These are phyloP conservation scores for Hesperophylax magnus DNA, from an alignment of 1,140 invertebrate genomes.

Conservation along the genomic window DNA sequence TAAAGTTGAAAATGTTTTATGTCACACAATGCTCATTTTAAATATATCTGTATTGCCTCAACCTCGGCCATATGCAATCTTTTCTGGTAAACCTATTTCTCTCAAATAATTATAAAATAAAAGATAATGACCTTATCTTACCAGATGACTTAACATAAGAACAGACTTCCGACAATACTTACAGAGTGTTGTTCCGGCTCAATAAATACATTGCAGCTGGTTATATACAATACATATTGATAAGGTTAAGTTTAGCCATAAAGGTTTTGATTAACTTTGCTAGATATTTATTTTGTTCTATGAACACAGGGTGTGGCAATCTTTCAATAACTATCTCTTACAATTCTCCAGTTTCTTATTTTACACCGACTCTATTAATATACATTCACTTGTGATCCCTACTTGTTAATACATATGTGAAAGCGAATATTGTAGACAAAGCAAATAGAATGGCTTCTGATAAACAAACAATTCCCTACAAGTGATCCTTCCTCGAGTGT, in stretches of 20 bases:
- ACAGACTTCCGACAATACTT: neutral
- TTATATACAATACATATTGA: constrained; percentile 23
- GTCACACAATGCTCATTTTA: constrained; percentile 34
- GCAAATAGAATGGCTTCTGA: constrained; percentile 48
- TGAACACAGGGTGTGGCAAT: constrained; percentile 59
- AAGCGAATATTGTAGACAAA: constrained; percentile 53
- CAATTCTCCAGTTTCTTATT: constrained; percentile 55
- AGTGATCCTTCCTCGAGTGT: constrained; percentile 28
- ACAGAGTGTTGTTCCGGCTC: constrained; percentile 19
- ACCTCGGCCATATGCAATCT: neutral
- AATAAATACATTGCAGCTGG: constrained; percentile 21
- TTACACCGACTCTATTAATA: constrained; percentile 50
- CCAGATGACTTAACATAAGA: constrained; percentile 1
- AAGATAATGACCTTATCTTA: neutral
- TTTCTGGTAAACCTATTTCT: constrained; percentile 4
- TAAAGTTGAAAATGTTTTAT: constrained; percentile 18
- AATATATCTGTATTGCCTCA: constrained; percentile 8
- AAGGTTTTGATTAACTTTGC: constrained; percentile 45
- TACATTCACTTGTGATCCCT: constrained; percentile 57
- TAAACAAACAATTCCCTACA: constrained; percentile 22
- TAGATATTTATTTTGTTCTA: constrained; percentile 58
- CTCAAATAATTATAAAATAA: neutral
- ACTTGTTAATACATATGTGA: constrained; percentile 48
- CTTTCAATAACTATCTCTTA: constrained; percentile 57
- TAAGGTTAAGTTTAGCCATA: constrained; percentile 33